Evolutionary conservation across 1,140 invertebrate genomes (phyloP), one percentile per base, ranked within the genome.

Genomic region (Octopus sinensis): DNA sequence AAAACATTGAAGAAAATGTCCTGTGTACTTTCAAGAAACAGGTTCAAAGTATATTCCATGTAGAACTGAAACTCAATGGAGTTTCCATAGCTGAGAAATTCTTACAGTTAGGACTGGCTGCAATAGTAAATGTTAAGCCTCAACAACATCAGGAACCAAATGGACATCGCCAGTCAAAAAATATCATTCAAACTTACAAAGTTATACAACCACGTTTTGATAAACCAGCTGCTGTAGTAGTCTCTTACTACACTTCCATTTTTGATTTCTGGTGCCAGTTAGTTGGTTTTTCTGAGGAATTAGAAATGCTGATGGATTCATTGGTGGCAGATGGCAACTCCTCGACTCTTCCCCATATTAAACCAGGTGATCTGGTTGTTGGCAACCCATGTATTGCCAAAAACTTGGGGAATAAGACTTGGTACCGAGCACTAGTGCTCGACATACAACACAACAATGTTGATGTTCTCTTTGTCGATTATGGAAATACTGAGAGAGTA

Each of bases 371-470:
- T 6, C 43, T 77, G 17, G 6, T 13, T 9, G n/a, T 77, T 77
- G 85, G 80, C 43, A 78, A 54, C 17, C 54, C 81, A 23, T 87
- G 86, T 77, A 91, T 94, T 62, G 95, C 94, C 0, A 92, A 93
- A 81, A 95, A 94, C 86, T 93, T 92, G 0, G 93, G 93, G 1
- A 94, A 96, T 87, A 92, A 93, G 53, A 87, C 90, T 4, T 96
- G 95, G 95, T 96, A 96, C 86, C 91, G 95, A 82, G 95, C 94
- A 1, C 92, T 93, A 84, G 93, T 96, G 13, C 90, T 95, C 0
- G 93, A 77, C 4, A 53, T 83, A 12, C 9, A n/a, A 9, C 83
- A 80, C 10, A 78, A 68, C 17, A 93, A 94, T 30, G 94, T 92
- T 17, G 93, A 93, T 2, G 93, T 96, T 1, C 92, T 93, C 53